Evolutionary conservation across 1,140 invertebrate genomes (phyloP), one percentile per base, ranked within the genome.

Genomic region (Drosophila nigromelanica): DNA sequence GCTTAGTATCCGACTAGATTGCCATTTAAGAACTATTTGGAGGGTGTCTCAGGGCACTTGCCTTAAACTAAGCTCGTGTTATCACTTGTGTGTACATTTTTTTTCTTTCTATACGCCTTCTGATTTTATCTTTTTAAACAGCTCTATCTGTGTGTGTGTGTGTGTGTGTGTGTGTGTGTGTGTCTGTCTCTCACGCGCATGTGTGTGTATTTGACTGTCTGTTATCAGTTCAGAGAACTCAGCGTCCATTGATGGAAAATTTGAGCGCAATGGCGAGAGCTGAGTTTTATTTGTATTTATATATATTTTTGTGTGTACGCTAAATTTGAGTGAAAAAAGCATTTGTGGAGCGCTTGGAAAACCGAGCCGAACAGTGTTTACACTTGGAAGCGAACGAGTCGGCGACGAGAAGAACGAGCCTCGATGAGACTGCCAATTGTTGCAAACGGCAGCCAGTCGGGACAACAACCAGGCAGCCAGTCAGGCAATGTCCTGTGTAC

Each of bases 201-300:
- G n/a, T 64, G 45, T 63, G 45, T 73, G 27, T 77, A n/a, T 47
- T 51, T 42, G 67, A 21, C 43, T 48, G 52, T 39, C 76, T 87
- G 79, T 87, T 87, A 89, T 87, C 85, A 87, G 80, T 89, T 76
- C 64, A 74, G 64, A 83, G 69, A 71, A 89, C 83, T 73, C 82
- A 74, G 75, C 76, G 77, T 69, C 76, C 83, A 89, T 87, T 87
- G 85, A 89, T 87, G 83, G 83, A 80, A 87, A 78, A 69, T 70
- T 70, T 73, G 71, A 73, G 71, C 12, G 50, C 56, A 55, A 35
- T 59, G 43, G 30, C 15, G 12, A 30, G 62, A 39, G 55, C 40
- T 55, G 54, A 63, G 54, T 45, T 40, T 24, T 18, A 27, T 43
- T 66, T 45, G 42, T 50, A 12, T 51, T 40, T 8, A 35, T 35